A percentile compares a stretch with the other conserved stretches of the same genome.
These are phyloP conservation scores for Drosophila anomalata DNA, from an alignment of 2,888 invertebrate species.

Conservation along the genomic window DNA sequence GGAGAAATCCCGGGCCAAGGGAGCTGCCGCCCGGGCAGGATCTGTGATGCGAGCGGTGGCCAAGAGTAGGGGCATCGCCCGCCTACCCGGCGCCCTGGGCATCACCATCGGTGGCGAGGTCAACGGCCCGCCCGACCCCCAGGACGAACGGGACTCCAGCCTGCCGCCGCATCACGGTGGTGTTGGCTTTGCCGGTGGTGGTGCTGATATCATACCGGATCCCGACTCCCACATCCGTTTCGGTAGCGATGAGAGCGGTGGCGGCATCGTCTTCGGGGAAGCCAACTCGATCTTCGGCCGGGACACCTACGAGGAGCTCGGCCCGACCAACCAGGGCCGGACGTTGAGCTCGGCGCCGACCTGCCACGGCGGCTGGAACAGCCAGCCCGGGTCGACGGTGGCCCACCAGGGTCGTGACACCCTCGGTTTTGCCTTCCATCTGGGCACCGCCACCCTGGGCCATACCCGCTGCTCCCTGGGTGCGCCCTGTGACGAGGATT, in stretches of 20 bases:
- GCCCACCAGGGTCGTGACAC: not conserved
- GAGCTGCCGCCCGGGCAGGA: not conserved
- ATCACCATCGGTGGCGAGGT: slow-evolving; percentile 1
- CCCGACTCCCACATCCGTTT: no score
- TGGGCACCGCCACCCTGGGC: slow-evolving; percentile 2
- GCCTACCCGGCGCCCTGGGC: not conserved
- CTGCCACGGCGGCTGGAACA: not conserved
- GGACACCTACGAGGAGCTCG: not conserved
- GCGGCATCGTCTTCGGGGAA: no score
- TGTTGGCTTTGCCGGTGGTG: no score
- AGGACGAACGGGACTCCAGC: not conserved
- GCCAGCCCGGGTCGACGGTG: not conserved
- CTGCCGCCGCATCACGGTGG: no score
- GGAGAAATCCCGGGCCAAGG: not conserved
- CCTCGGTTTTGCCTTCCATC: not conserved
- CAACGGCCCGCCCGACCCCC: not conserved
- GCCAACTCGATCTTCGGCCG: no score
- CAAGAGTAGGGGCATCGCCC: not conserved
- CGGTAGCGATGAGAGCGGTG: no score
- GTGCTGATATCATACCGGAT: no score
- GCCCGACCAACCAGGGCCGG: not conserved
- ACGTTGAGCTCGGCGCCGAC: not conserved
- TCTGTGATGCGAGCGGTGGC: not conserved
- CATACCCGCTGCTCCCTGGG: not conserved
- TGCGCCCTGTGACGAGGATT: slow-evolving; percentile 28